Evolutionary conservation across 2,797 vertebrate species (phyloP).

Genomic region (Sebastes paucispinis): DNA sequence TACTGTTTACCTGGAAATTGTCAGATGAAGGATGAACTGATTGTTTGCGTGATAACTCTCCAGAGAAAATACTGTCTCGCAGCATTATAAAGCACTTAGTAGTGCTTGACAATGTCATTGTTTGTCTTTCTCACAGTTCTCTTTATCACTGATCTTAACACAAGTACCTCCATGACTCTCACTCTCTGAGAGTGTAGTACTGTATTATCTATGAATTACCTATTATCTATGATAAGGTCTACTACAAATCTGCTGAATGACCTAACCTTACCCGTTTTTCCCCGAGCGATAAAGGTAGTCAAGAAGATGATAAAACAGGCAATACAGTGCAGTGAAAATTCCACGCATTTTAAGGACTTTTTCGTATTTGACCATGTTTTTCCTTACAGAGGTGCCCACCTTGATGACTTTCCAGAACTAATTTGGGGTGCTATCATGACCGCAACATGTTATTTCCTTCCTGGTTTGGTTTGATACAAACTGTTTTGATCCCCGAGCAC

Average conservation of each 20-base stretch:
- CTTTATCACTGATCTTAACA: neutral
- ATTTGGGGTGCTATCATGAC: neutral
- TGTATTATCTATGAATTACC: neutral
- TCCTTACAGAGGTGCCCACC: neutral
- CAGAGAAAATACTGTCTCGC: neutral
- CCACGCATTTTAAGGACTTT: neutral
- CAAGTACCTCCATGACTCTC: conserved; percentile 10
- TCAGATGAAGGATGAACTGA: neutral
- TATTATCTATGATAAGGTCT: neutral
- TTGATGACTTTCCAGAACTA: neutral
- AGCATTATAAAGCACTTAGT: neutral
- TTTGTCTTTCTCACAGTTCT: neutral
- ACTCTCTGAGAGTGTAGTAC: neutral
- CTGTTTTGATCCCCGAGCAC: too few relatives aligned
- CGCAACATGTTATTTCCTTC: neutral
- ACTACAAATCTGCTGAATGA: neutral
- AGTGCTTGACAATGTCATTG: neutral
- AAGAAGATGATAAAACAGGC: neutral
- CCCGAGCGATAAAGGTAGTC: neutral
- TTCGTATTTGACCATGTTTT: neutral
- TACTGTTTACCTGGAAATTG: neutral
- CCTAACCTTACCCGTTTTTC: neutral
- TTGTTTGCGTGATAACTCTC: accelerated
- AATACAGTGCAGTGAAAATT: neutral
- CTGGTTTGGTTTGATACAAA: neutral